Conservation (phyloP, 2,888 invertebrate species). For the Drepanosiphum platanoidis region DNA sequence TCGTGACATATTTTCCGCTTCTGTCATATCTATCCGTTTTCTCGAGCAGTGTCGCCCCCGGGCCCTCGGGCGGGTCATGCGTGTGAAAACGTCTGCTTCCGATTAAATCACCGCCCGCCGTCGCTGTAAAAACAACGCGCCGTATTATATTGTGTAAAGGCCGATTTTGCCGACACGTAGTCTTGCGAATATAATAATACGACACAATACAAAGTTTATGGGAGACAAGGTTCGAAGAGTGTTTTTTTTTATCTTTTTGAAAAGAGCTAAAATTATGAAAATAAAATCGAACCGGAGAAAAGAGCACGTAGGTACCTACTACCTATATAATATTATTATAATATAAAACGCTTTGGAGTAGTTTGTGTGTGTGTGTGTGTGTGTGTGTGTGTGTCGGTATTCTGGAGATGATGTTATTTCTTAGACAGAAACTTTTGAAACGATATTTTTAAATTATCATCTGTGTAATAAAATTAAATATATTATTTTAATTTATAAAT, state of each 20-base stretch:
- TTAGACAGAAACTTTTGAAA: no score
- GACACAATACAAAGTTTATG: not conserved
- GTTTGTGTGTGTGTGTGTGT: no score
- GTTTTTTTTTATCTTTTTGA: not conserved
- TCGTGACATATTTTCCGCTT: constrained; percentile 38
- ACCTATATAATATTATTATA: no score
- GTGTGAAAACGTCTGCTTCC: constrained; percentile 27
- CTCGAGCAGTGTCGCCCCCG: not conserved
- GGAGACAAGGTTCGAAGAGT: not conserved
- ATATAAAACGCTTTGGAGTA: no score
- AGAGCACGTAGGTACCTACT: constrained; percentile 5
- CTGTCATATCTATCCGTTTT: constrained; percentile 18
- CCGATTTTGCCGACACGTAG: not conserved
- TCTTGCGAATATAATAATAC: not conserved
- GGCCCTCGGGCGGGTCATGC: constrained; percentile 8
- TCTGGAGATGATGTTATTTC: no score
- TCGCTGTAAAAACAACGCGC: not conserved
- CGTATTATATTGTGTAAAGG: not conserved
- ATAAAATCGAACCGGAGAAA: not conserved
- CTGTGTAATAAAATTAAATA: no score
- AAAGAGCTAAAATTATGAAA: not conserved
- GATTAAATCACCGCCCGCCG: constrained; percentile 38
- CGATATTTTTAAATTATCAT: no score
- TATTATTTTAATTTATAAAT: no score
- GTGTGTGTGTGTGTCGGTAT: no score